These are phyloP conservation scores for Eidolon dupreanum DNA, from an alignment of 2,797 vertebrate genomes.

Conservation along the genomic window DNA sequence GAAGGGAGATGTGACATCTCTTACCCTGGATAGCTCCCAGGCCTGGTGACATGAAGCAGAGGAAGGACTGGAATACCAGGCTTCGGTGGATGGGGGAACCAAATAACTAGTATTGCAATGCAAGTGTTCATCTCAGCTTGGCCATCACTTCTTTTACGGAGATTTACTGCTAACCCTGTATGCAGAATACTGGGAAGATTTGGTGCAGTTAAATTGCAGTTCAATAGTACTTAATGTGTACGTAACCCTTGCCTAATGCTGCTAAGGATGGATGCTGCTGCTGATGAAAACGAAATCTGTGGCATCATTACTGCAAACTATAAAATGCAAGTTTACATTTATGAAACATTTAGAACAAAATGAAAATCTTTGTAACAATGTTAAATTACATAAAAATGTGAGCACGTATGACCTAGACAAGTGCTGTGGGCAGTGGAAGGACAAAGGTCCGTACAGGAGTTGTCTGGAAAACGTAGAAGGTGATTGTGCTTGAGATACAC, in stretches of 20 bases:
- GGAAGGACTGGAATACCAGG: neutral
- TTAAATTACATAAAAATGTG: constrained; percentile 23
- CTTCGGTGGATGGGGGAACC: neutral
- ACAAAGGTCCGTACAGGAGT: neutral
- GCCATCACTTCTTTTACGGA: neutral
- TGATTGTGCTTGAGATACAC: neutral
- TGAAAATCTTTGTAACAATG: neutral
- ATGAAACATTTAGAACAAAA: constrained; percentile 46
- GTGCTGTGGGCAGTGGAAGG: neutral
- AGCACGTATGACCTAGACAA: neutral
- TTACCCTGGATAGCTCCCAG: neutral
- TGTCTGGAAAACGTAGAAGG: neutral
- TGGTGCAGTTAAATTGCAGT: constrained; percentile 2
- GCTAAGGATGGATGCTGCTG: neutral
- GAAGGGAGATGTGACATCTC: neutral
- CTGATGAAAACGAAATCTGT: neutral
- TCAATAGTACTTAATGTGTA: neutral
- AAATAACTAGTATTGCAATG: neutral
- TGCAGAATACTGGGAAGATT: neutral
- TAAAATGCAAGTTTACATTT: neutral
- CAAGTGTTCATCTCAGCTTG: neutral
- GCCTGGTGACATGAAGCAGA: neutral
- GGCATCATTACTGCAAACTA: neutral
- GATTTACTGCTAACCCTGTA: neutral
- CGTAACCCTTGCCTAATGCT: neutral